Evolutionary conservation across 2,888 invertebrate genomes (phyloP), one percentile per base, ranked within the genome.

Genomic region (Lasioglossum leucozonium): DNA sequence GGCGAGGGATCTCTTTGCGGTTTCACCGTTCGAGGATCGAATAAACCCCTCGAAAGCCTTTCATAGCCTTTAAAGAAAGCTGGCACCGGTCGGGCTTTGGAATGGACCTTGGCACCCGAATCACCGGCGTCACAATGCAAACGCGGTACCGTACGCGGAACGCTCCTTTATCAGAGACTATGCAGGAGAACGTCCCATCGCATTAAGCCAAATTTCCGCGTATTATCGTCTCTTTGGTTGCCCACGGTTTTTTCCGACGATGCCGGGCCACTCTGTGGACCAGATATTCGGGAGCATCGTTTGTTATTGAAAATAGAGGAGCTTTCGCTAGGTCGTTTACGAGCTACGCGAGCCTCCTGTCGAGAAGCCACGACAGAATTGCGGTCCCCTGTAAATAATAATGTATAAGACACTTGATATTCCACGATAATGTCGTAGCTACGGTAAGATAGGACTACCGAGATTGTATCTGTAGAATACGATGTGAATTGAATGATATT

Each of bases 81-180:
- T 86, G 82, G 69, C 84, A 82, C 58, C 22, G 65, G 80, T 78
- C 77, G 73, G 67, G 71, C 65, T 73, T 65, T 71, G 74, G 77
- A 85, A 82, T 69, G 79, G 80, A 78, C 69, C 79, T 86, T 81
- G 81, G 62, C 84, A 81, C 72, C 75, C 65, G 84, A 88, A 84
- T 88, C 80, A 84, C 82, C 73, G 40, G 47, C 69, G 81, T 86
- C 77, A 81, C 84, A 79, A 80, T 84, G 86, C 80, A 84, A 86
- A 79, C 69, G 85, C 72, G 77, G 78, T 73, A 79, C 79, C 85
- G 80, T 77, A 86, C 75, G 77, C 65, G 85, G 79, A 82, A 85
- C 81, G 81, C 77, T 72, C 75, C 75, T 78, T 87, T 87, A 84
- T 84, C 87, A 76, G 69, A 69, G 55, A 40, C 77, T 84, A 77